Evolutionary conservation across 2,888 invertebrate species (phyloP).

Genomic region (Lasioglossum villosulum): DNA sequence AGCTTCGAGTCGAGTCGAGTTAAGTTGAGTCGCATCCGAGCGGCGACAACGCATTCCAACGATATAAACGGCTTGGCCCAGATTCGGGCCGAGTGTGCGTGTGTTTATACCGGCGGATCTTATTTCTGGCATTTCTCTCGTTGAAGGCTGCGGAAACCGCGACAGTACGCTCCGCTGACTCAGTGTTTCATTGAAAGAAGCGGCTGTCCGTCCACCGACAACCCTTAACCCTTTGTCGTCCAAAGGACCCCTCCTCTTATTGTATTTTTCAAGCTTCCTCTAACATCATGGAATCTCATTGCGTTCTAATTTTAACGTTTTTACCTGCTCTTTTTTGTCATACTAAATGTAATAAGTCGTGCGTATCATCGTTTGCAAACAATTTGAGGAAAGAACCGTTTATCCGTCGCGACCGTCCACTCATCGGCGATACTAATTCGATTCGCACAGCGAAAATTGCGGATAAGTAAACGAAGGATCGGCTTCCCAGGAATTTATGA

Average conservation of each 20-base stretch:
- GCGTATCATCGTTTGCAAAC: neutral
- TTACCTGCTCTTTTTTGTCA: too few species aligned
- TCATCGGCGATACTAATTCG: neutral
- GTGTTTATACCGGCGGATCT: slow-evolving; percentile 74
- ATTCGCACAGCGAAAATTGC: neutral
- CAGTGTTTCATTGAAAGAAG: slow-evolving; percentile 8
- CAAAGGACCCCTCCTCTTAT: neutral
- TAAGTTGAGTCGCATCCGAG: slow-evolving; percentile 42
- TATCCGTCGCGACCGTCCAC: neutral
- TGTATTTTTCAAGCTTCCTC: neutral
- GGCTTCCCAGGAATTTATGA: neutral
- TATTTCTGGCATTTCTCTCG: slow-evolving; percentile 75
- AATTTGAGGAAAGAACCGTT: neutral
- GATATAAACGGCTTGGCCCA: slow-evolving; percentile 77
- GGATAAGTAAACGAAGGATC: neutral
- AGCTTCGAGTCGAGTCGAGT: slow-evolving; percentile 25
- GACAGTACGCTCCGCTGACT: slow-evolving; percentile 22
- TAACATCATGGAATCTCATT: neutral
- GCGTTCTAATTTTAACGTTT: too few species aligned
- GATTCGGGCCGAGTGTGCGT: slow-evolving; percentile 68
- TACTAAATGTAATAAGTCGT: neutral
- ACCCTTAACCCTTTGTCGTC: neutral
- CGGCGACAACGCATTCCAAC: slow-evolving; percentile 72
- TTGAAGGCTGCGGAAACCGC: slow-evolving; percentile 67
- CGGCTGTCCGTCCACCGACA: neutral